phyloP scores from a whole-genome alignment of 2,888 invertebrate genomes.

The Neoaliturus tenellus region DNA sequence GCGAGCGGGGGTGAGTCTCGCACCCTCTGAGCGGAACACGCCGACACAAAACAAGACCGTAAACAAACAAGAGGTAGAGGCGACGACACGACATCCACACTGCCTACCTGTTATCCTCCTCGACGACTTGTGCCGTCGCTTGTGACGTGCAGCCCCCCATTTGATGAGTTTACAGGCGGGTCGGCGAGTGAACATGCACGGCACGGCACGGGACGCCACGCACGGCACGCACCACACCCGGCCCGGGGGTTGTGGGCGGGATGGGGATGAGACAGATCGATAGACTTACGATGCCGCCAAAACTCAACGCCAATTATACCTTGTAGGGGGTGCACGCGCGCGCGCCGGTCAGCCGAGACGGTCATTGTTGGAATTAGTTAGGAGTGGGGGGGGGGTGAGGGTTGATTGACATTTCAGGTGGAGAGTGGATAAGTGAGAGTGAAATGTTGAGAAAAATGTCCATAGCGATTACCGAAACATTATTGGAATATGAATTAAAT shows the following conservation, averaged over 20 bases:
- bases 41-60: background rate
- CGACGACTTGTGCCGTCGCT: slow-evolving; percentile 39
- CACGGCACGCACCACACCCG: slow-evolving; percentile 41
- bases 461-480: no score
- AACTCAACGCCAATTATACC: slow-evolving; percentile 1
- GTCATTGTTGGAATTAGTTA: background rate
- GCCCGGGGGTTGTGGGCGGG: background rate
- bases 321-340: background rate
- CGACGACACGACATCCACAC: background rate
- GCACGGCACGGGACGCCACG: slow-evolving; percentile 29
- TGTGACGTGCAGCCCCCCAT: slow-evolving; percentile 58
- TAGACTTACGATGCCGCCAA: slow-evolving; percentile 45
- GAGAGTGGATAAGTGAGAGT: no score
- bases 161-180: slow-evolving; percentile 51
- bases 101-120: slow-evolving; percentile 48
- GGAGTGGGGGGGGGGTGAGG: background rate
- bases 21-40: background rate
- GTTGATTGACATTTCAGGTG: no score
- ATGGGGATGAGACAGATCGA: slow-evolving; percentile 25
- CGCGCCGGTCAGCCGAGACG: background rate
- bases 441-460: no score
- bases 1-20: background rate
- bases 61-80: background rate
- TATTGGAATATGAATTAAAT: no score
- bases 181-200: slow-evolving; percentile 49